Conservation (phyloP, 2,113 vertebrate genomes). For the Scolopax mira region DNA sequence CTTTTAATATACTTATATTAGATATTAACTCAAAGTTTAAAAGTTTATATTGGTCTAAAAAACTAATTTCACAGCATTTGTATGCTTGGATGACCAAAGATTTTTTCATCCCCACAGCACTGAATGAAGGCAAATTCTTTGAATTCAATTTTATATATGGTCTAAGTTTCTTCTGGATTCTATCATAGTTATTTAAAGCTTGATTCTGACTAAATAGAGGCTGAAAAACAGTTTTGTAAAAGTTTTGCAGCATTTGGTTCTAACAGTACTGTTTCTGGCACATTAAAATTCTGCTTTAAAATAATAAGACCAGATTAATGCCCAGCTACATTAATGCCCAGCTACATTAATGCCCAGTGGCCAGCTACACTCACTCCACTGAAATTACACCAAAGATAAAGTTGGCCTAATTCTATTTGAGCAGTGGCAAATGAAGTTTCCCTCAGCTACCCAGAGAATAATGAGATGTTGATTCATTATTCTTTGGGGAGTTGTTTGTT, state of each 20-base stretch:
- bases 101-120: background rate
- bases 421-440: background rate
- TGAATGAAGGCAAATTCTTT: background rate
- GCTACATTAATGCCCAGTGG: no score
- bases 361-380: background rate
- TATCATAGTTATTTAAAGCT: background rate
- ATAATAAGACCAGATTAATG: background rate
- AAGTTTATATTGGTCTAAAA: background rate
- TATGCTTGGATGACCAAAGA: background rate
- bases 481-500: conserved; percentile 8
- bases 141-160: background rate
- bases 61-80: background rate
- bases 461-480: conserved; percentile 36
- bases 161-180: background rate
- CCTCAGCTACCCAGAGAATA: background rate
- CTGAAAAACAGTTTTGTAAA: background rate
- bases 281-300: background rate
- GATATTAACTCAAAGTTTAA: background rate
- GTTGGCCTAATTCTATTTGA: background rate
- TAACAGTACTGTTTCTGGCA: background rate
- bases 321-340: no score
- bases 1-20: background rate
- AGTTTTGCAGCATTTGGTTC: background rate
- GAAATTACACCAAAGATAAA: background rate
- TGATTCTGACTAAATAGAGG: background rate